Base-by-base conservation (phyloP, 2,113 vertebrate genomes). In the Electrona antarctica region DNA sequence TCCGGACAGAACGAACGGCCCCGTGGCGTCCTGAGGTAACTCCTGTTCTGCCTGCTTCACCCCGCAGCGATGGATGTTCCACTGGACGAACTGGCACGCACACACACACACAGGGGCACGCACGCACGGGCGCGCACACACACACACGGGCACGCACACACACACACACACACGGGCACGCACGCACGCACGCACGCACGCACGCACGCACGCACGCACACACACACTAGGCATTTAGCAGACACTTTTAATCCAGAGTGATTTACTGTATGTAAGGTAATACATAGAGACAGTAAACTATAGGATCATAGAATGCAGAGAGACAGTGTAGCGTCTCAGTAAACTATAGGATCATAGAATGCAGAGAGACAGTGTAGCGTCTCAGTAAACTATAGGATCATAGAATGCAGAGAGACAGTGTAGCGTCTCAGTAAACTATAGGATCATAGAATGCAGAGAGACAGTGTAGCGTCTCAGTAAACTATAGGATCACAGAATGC, bases 31-130 rank as follows among this genome's bases (percentile, higher is more conserved):
- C 0, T 95, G 87, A 2, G 96, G 93, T 62, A 99, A 89, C 7
- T 50, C 65, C 11, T 95, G 94, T 75, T 98, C 97, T 0, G 95
- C 95, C 70, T 98, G 95, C 83, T 97, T 98, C 77, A 94, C 94
- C 3, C 98, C 98, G 41, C 95, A 98, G 63, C 94, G 97, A 78
- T 99, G 98, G 82, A 99, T 99, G 84, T 99, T 96, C 98, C 98
- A 99, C 86, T 99, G 96, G 86, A 98, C 96, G 79, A 99, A 99
- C 98, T 99, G 21, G 12, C 6, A 46, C 8, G 7, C 1, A 54
- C 41, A 12, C 11, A 13, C 13, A 33, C 15, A 12, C 48, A 21
- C 21, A 51, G n/a, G n/a, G 13, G 12, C 41, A 70, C 8, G 12
- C 6, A 21, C 8, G 7, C 1, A 60, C 41, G n/a, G n/a, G 21